Evolutionary conservation across 2,797 vertebrate genomes (phyloP).

Genomic region (Glyptemys insculpta): DNA sequence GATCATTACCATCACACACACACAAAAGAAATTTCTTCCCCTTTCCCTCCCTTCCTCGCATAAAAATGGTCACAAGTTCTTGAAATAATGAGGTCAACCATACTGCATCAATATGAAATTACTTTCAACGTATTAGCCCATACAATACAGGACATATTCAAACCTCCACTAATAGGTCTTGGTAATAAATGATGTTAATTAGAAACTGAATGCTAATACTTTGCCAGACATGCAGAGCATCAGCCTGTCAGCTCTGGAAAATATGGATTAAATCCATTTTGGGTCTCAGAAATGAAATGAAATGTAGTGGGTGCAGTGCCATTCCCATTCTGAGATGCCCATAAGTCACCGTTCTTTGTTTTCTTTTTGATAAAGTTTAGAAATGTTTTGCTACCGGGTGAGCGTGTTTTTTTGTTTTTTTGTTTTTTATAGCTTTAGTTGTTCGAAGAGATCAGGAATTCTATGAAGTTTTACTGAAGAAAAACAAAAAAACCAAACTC

Average conservation of each 20-base stretch:
- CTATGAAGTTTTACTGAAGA: no score
- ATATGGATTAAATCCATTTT: not conserved
- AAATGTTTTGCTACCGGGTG: not conserved
- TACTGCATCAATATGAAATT: not conserved
- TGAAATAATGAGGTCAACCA: not conserved
- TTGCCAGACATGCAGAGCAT: not conserved
- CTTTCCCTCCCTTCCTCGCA: not conserved
- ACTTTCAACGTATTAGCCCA: not conserved
- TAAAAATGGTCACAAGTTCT: not conserved
- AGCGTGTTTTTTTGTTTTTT: not conserved
- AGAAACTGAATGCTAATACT: not conserved
- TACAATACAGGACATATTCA: not conserved
- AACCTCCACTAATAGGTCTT: not conserved
- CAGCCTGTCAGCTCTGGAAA: not conserved
- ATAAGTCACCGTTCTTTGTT: not conserved
- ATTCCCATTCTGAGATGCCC: not conserved
- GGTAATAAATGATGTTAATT: not conserved
- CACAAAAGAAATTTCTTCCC: not conserved
- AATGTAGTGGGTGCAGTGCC: not conserved
- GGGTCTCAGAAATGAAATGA: not conserved
- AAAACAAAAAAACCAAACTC: not conserved
- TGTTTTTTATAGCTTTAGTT: not conserved
- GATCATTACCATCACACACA: not conserved
- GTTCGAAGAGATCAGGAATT: not conserved
- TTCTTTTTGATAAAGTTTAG: not conserved